phyloP scores from a whole-genome alignment of 2,888 invertebrate species.

The Steromphala cineraria region DNA sequence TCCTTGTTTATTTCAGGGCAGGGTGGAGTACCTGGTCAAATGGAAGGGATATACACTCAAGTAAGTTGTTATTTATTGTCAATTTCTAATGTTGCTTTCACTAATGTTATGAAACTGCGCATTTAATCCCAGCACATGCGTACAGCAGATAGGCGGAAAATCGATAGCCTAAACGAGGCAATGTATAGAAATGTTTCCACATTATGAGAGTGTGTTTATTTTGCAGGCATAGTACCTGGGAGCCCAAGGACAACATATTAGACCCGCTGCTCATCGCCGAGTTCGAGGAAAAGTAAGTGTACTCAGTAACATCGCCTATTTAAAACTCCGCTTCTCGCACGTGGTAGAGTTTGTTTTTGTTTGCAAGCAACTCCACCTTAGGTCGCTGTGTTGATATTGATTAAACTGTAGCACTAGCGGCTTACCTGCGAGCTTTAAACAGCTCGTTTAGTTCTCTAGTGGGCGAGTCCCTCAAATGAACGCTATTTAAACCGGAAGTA shows the following conservation, averaged over 20 bases:
- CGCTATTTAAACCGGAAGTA: conserved; percentile 6
- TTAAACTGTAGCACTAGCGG: not conserved
- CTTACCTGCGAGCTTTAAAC: not conserved
- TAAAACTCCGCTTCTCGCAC: not conserved
- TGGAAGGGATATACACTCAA: conserved; percentile 99
- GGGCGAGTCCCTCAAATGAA: not conserved
- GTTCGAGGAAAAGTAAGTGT: conserved; percentile 31
- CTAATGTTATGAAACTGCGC: conserved; percentile 5
- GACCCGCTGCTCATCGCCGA: conserved; percentile 40
- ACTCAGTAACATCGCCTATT: not conserved
- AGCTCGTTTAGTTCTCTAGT: not conserved
- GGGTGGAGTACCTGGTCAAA: conserved; percentile 96
- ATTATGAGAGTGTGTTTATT: not conserved
- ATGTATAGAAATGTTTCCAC: not conserved
- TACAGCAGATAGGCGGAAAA: not conserved
- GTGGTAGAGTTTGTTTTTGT: conserved; percentile 15
- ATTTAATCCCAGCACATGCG: conserved; percentile 20
- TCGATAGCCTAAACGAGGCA: not conserved
- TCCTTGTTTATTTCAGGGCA: conserved; percentile 83
- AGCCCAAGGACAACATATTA: conserved; percentile 43
- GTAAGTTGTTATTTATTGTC: conserved; percentile 76
- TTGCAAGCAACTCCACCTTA: not conserved
- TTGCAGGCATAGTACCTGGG: conserved; percentile 42
- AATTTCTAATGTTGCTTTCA: not conserved
- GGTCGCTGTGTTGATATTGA: not conserved